Evolutionary conservation across 2,888 invertebrate genomes (phyloP), one percentile per base, ranked within the genome.

Genomic region (Hoplodrina blanda): DNA sequence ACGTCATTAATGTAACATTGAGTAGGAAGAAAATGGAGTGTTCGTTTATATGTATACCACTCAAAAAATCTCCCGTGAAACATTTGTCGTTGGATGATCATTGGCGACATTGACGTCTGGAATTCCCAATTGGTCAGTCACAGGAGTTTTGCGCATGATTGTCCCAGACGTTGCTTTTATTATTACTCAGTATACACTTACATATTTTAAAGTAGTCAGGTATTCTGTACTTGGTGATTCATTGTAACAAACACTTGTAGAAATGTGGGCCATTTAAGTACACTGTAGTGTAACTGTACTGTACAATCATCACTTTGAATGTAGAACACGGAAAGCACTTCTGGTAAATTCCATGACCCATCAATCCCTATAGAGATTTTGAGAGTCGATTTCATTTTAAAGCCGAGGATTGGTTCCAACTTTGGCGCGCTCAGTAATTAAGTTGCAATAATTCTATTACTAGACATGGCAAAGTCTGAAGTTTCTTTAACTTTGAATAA

Each of bases 241-340:
- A 77, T 73, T 57, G 30, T 52, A 65, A 79, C 50, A 60, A 62
- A 53, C 63, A 70, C 50, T 76, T 55, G 66, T 59, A 49, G 17
- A 69, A 81, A 83, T 75, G 73, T 73, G 44, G 61, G 64, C 25
- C 65, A 75, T 69, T 76, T 73, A 60, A 44, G 53, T 76, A 55
- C 65, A 75, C 17, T 53, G 33, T 6, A 68, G 41, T 61, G 56
- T 62, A 60, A 66, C 61, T 52, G 69, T 73, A 66, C 61, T 52
- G 69, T 73, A 56, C 59, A 64, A 60, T 76, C 64, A 52, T 64
- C 62, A 71, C 19, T 70, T 65, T 63, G 15, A 33, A 76, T 74
- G 72, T 81, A 71, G 71, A 46, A 62, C 70, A 54, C 74, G 75
- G 52, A 52, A 69, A 65, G 49, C 55, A 69, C 53, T 78, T 68